These are phyloP conservation scores for Dasyurus viverrinus DNA, from an alignment of 2,113 vertebrate genomes.

Conservation along the genomic window DNA sequence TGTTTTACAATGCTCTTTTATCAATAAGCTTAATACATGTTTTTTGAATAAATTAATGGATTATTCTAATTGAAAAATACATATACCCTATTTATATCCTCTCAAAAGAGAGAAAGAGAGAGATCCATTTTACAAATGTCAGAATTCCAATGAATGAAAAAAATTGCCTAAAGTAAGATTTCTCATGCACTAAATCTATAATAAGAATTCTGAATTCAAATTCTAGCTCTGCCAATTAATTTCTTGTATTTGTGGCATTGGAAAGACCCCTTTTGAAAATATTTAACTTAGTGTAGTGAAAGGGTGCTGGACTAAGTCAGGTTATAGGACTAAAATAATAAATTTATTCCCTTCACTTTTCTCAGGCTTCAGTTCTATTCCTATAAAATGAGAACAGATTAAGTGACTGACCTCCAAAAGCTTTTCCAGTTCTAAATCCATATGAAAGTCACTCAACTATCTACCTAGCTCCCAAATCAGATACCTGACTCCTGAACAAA, in stretches of 20 bases:
- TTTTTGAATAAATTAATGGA: not conserved
- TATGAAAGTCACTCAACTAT: not conserved
- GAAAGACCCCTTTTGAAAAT: not conserved
- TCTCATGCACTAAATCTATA: not conserved
- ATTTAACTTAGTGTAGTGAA: not conserved
- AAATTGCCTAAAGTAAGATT: not conserved
- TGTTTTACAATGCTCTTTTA: constrained; percentile 34
- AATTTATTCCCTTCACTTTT: not conserved
- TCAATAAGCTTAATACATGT: constrained; percentile 35
- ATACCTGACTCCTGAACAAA: not conserved
- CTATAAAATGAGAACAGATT: not conserved
- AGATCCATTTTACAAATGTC: not conserved
- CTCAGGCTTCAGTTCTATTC: not conserved
- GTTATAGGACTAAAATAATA: not conserved
- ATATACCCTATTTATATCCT: not conserved
- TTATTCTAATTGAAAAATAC: not conserved
- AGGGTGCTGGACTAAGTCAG: not conserved
- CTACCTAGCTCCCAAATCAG: not conserved
- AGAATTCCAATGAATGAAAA: not conserved
- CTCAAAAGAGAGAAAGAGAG: not conserved
- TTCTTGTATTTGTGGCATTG: not conserved
- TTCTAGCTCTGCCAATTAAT: not conserved
- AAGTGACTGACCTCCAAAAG: not conserved
- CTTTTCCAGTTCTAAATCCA: not conserved
- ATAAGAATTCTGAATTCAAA: not conserved